Evolutionary conservation across 1,140 invertebrate genomes (phyloP), one percentile per base, ranked within the genome.

Genomic region (Bombus waltoni): DNA sequence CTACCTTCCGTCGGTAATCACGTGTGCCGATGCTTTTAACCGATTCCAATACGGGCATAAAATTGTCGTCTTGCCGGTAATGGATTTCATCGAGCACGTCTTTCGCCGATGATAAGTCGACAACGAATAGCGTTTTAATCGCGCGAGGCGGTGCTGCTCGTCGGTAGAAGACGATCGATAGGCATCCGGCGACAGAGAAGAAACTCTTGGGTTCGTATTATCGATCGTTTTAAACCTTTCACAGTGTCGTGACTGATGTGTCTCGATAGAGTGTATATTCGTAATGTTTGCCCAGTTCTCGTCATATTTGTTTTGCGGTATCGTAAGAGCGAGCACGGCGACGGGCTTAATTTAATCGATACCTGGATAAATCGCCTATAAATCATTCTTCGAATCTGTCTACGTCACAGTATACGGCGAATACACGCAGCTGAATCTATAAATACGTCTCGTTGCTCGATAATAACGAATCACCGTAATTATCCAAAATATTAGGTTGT

Each of bases 121-220:
- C 70, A 35, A n/a, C 59, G 59, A 32, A 35, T 40, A 62, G 70
- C 81, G 65, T 83, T 83, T 78, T 74, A 83, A 83, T 83, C 78
- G 70, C 74, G 32, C 71, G 11, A 57, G 22, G 22, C 28, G 25
- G 74, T 35, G 11, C 35, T 38, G 13, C 47, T 40, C 38, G 79
- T 28, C 38, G 79, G 47, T 73, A 13, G n/a, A 78, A 25, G 22
- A 38, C 76, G 53, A 66, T 77, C 11, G 73, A 53, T 76, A 66
- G 62, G 28, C 42, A 22, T 65, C 32, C 44, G 32, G 9, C 57
- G 65, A 73, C 70, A 8, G 28, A 9, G 28, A 42, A 25, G 28
- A 42, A 25, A n/a, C 59, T 65, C 15, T 28, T 65, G n/a, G 47
- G 28, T 59, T 62, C 25, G 4, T 78, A 44, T 25, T 35, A 32